Base-by-base conservation (phyloP, 1,140 invertebrate species). In the Hylaeus anthracinus region DNA sequence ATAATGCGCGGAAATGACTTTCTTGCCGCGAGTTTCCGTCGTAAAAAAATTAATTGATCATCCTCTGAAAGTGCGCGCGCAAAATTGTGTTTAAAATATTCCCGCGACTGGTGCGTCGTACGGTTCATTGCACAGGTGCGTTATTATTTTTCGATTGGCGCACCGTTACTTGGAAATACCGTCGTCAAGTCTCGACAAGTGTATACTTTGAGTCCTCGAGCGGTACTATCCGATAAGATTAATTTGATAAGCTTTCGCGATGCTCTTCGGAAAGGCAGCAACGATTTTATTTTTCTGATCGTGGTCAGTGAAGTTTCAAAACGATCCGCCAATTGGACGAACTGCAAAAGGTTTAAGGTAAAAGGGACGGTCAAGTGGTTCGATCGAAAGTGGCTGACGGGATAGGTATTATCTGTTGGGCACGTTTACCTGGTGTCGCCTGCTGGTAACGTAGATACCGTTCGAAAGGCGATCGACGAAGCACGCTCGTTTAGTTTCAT, bases 361-460 rank as follows among this genome's bases (percentile, higher is more conserved):
- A 37, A 45, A 75, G 9, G 15, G 15, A 1, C 1, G 6, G 37
- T 10, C 0, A 9, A 48, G 37, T 3, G 43, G 12, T 45, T 56
- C 43, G 48, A 66, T 75, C 51, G n/a, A 43, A 55, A 14, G 15
- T 58, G 12, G 0, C 39, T 51, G 8, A 58, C 14, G 14, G 4
- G 4, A 37, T 2, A 55, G 12, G 37, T 12, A 53, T 72, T 64
- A 72, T 79, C 51, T 9, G 9, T 39, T 45, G 56, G 12, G 10
- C 10, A 67, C 0, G 71, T 67, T 75, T 56, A 73, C 14, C 72
- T 70, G 65, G 48, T 63, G 55, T 37, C 43, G n/a, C 12, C 48
- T 15, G 58, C n/a, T 69, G 82, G 73, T 84, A 84, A 85, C 15
- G 56, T 58, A 84, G 82, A 8, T 84, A 72, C 43, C 73, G 26